Evolutionary conservation across 2,797 vertebrate genomes (phyloP).

Genomic region (Sebastes oblongus): DNA sequence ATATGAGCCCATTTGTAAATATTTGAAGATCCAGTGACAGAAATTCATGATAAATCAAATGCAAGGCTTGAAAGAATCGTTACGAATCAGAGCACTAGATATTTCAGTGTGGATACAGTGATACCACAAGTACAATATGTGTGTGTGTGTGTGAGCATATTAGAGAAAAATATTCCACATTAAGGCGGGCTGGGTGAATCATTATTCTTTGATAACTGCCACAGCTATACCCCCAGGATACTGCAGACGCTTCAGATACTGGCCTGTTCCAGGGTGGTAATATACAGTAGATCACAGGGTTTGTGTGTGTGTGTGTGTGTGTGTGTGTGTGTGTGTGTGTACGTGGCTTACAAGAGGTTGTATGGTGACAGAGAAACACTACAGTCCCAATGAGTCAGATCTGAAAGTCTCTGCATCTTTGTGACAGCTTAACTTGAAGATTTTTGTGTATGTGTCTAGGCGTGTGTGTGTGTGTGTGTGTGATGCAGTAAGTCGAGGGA

Average conservation of each 20-base stretch:
- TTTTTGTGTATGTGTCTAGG: not conserved
- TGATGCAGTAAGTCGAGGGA: not conserved
- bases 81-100: not conserved
- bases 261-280: constrained; percentile 26
- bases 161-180: constrained; percentile 17
- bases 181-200: constrained; percentile 32
- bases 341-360: not conserved
- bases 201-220: constrained; percentile 46
- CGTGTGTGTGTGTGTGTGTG: not conserved
- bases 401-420: not conserved
- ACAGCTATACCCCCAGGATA: constrained; percentile 28
- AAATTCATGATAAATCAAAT: not conserved
- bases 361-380: not conserved
- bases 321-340: not conserved
- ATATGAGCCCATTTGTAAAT: not conserved
- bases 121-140: not conserved
- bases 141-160: constrained; percentile 10
- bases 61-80: not conserved
- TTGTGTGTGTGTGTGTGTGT: not conserved
- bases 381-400: constrained; percentile 7
- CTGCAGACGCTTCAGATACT: constrained; percentile 40
- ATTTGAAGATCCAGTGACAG: not conserved
- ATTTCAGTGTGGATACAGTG: constrained; percentile 7
- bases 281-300: constrained; percentile 25
- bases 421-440: constrained; percentile 16